Evolutionary conservation across 2,888 invertebrate genomes (phyloP).

Genomic region (Zygothrica quintamaculata): DNA sequence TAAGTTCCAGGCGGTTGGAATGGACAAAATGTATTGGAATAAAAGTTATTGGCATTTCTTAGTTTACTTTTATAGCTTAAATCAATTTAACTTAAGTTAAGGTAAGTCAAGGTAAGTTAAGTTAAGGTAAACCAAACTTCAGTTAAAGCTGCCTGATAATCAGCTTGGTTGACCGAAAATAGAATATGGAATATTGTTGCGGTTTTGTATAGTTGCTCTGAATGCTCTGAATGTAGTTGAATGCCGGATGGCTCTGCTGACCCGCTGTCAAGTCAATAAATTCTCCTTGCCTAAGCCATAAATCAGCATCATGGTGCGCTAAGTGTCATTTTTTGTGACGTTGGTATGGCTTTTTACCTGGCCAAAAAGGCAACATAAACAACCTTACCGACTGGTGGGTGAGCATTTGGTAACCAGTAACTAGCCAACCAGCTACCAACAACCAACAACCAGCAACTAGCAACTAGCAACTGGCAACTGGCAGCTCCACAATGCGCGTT

Average conservation of each 20-base stretch:
- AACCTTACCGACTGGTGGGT: slow-evolving; percentile 22
- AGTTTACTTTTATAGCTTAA: slow-evolving; percentile 57
- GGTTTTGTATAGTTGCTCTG: slow-evolving; percentile 8
- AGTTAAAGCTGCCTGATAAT: slow-evolving; percentile 61
- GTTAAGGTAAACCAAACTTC: too few species aligned
- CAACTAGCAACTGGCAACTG: slow-evolving; percentile 49
- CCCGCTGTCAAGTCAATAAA: slow-evolving; percentile 77
- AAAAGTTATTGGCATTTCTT: slow-evolving; percentile 49
- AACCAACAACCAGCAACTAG: too few species aligned
- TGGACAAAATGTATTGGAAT: slow-evolving; percentile 12
- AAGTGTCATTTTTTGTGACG: slow-evolving; percentile 80
- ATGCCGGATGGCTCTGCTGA: slow-evolving; percentile 58
- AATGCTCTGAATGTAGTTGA: too few species aligned
- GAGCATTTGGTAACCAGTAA: neutral
- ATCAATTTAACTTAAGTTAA: slow-evolving; percentile 58
- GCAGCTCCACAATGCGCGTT: slow-evolving; percentile 75
- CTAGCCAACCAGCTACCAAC: too few species aligned
- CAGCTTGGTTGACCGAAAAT: slow-evolving; percentile 2
- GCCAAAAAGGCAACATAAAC: slow-evolving; percentile 55
- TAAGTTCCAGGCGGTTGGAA: neutral
- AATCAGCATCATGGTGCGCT: slow-evolving; percentile 79
- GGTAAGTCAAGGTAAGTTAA: slow-evolving; percentile 65
- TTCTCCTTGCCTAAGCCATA: slow-evolving; percentile 80
- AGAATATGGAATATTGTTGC: slow-evolving; percentile 39
- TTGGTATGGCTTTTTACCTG: slow-evolving; percentile 73